Evolutionary conservation across 1,140 invertebrate species (phyloP), one percentile per base, ranked within the genome.

Genomic region (Calliphora vicina): DNA sequence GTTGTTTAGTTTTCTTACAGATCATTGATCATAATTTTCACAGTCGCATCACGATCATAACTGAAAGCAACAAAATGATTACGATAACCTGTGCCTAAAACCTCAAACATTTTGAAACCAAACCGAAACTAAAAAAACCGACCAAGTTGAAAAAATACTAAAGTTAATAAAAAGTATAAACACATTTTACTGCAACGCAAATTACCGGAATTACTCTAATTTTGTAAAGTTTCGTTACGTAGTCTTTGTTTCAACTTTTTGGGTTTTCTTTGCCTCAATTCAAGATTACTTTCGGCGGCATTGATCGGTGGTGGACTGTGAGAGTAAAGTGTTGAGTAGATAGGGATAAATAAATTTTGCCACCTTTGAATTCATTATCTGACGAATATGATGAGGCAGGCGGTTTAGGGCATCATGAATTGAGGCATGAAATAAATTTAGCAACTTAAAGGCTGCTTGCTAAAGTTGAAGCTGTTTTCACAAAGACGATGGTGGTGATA

Each of bases 21-120:
- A 67, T 67, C 61, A 67, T 67, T 67, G 61, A 67, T 67, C 61
- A 67, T 67, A 12, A 74, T 82, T 72, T 82, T 50, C 73, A 74
- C 71, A 57, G 81, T 15, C 20, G 23, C 71, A 43, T 15, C 71
- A 74, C 23, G 35, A 73, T 50, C 81, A 82, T 71, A 35, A 74
- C 81, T 82, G 42, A 43, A 73, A 82, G 67, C 81, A 72, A 50
- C 42, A 82, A 72, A 82, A 43, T 13, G 10, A 82, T 72, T 82
- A 71, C 26, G 50, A 67, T 67, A 67, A 67, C 61, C 23, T 67
- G 61, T 67, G 61, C 61, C 61, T 67, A 67, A 67, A 67, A 67
- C 61, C 61, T 67, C 23, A 67, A 67, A 67, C 17, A 10, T 10
- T 10, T 10, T 4, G 57, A 67, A 67, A 57, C 50, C 50, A 57